Percentiles rank a stretch among this genome's conserved stretches.
Conservation (phyloP, 2,797 vertebrate species). For the Smutsia temminckii region DNA sequence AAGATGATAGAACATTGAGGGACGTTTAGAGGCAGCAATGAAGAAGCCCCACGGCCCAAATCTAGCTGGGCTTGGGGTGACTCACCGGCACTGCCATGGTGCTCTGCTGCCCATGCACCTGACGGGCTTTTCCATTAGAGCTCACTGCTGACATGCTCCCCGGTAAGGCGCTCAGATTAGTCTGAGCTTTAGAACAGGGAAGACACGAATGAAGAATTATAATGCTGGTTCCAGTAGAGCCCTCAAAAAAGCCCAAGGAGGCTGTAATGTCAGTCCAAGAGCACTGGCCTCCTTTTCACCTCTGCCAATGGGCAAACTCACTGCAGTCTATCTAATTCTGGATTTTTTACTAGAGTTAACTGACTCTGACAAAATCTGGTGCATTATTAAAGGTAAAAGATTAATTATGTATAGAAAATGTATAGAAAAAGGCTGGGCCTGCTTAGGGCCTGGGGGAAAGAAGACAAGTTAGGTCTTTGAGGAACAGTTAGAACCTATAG, state of each 20-base stretch:
- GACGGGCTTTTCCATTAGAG: constrained; percentile 61
- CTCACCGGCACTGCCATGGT: not conserved
- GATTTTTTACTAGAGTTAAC: not conserved
- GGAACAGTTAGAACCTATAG: not conserved
- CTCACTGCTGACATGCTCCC: not conserved
- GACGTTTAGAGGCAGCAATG: not conserved
- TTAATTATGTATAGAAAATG: not conserved
- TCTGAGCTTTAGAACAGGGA: constrained; percentile 41
- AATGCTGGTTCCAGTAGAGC: not conserved
- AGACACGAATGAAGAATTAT: not conserved
- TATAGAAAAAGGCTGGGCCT: not conserved
- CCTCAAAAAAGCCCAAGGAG: constrained; percentile 1
- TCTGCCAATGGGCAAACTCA: not conserved
- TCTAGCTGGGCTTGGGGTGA: constrained; percentile 17
- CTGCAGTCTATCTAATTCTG: not conserved
- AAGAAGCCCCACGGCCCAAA: not conserved
- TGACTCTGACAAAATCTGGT: constrained; percentile 7
- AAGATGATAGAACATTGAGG: not conserved
- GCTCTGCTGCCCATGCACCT: constrained; percentile 31
- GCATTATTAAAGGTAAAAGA: not conserved
- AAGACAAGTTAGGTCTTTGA: not conserved
- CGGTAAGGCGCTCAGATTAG: not conserved
- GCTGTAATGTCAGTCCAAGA: not conserved
- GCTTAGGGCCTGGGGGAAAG: not conserved
- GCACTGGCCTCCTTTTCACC: not conserved